Base-by-base conservation (phyloP, 1,140 invertebrate species). In the Euglossa dilemma region DNA sequence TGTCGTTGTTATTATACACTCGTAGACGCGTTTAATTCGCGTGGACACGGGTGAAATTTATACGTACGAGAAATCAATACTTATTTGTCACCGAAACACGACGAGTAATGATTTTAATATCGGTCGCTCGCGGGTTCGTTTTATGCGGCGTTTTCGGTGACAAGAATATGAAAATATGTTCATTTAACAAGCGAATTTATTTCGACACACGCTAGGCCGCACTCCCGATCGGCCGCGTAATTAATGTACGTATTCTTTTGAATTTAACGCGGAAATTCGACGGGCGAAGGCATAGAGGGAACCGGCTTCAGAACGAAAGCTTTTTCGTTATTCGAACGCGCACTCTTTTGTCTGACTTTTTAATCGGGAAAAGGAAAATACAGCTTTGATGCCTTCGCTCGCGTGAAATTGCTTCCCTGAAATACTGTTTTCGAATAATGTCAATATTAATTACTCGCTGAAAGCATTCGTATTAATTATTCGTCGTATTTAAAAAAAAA, bases 151-250 rank as follows among this genome's bases (percentile, higher is more conserved):
- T 64, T 50, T 52, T 70, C 47, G 47, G 18, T 20, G 69, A 54
- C 50, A 52, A 54, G 50, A 36, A 20, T 50, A 71, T 70, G 25
- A 28, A 70, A 45, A n/a, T 70, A 50, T 52, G 20, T 71, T 71
- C 69, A 71, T 28, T 71, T 28, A 71, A 11, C 18, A 25, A 71
- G 18, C n/a, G 8, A 70, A 36, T 71, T 54, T 36, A 71, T 71
- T 54, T 71, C 8, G 2, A 70, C 11, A 25, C 45, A 11, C 8
- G 45, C 25, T 18, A 20, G 16, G 18, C 14, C 11, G 2, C 23
- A 23, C 64, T 11, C 23, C 8, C 25, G 28, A 36, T 28, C 20
- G 69, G 2, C 9, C 69, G 50, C 25, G 25, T 71, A 71, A 71
- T 71, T 71, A 71, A 54, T 23, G 50, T 36, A 36, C 36, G 36